phyloP scores from a whole-genome alignment of 2,113 vertebrate genomes.

The Poeciliopsis prolifica region DNA sequence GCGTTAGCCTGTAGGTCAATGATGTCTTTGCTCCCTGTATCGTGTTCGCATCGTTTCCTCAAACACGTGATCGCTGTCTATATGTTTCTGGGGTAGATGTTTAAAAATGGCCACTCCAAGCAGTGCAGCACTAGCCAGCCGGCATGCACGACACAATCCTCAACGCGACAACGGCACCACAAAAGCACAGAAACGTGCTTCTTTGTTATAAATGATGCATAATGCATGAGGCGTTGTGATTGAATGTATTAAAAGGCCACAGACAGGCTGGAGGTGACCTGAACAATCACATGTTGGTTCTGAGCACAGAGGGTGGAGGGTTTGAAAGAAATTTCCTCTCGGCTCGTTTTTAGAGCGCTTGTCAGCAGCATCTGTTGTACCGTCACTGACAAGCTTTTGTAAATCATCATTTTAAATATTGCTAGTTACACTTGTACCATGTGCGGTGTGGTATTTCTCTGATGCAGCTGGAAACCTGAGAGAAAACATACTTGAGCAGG shows the following conservation, averaged over 20 bases:
- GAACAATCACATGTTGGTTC: slow-evolving; percentile 47
- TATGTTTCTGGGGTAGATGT: slow-evolving; percentile 51
- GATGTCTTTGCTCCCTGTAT: slow-evolving; percentile 49
- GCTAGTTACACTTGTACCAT: slow-evolving; percentile 1
- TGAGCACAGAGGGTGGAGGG: slow-evolving; percentile 5
- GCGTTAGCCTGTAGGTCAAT: slow-evolving; percentile 67
- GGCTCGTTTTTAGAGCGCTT: slow-evolving; percentile 29
- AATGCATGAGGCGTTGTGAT: slow-evolving; percentile 61
- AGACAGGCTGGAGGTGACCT: slow-evolving; percentile 41
- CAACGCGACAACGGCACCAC: slow-evolving; percentile 4
- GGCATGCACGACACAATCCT: slow-evolving; percentile 42
- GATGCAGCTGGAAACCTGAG: slow-evolving; percentile 6
- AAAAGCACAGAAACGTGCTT: slow-evolving; percentile 42
- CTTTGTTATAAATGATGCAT: slow-evolving; percentile 56
- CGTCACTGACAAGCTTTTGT: neutral
- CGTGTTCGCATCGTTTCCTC: slow-evolving; percentile 47
- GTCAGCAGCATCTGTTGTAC: slow-evolving; percentile 6
- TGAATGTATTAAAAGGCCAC: slow-evolving; percentile 50
- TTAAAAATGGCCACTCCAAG: slow-evolving; percentile 74
- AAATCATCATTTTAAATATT: neutral
- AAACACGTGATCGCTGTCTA: slow-evolving; percentile 68
- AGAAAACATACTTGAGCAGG: neutral
- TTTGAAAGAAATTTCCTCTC: slow-evolving; percentile 22
- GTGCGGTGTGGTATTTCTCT: slow-evolving; percentile 20
- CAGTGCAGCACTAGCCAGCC: slow-evolving; percentile 39